Conservation (phyloP, 2,113 vertebrate species). For the Pelecanus crispus region DNA sequence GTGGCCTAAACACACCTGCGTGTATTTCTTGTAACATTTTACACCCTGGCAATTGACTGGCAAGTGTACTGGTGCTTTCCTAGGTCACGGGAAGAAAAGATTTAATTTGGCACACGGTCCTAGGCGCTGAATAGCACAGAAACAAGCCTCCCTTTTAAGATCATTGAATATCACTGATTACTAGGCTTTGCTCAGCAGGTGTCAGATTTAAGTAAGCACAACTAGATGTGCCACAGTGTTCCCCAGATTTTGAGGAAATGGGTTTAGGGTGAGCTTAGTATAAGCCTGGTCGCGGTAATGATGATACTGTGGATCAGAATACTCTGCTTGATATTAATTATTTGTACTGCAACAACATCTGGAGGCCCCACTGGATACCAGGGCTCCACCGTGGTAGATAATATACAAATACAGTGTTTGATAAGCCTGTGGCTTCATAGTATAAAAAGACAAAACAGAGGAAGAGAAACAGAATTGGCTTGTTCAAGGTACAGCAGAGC, state of each 20-base stretch:
- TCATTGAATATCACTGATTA: not conserved
- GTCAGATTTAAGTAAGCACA: not conserved
- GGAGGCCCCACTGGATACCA: not conserved
- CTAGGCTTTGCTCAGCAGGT: not conserved
- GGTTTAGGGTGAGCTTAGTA: not conserved
- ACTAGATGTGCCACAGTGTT: not conserved
- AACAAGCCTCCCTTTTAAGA: not conserved
- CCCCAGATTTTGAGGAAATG: not conserved
- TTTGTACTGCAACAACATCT: not conserved
- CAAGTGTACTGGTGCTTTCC: not conserved
- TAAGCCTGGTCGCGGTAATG: not conserved
- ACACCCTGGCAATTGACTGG: not conserved
- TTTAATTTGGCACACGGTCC: not conserved
- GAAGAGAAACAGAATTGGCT: not conserved
- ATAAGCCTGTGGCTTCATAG: not conserved
- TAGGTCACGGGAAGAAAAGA: not conserved
- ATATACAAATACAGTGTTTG: not conserved
- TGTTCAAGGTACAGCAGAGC: not conserved
- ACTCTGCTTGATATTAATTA: not conserved
- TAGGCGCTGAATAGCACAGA: not conserved
- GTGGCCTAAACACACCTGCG: not conserved
- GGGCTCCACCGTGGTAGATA: not conserved
- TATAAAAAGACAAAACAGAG: not conserved
- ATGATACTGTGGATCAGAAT: not conserved
- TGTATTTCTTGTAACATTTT: not conserved